These are phyloP conservation scores for Eilema caniola DNA, from an alignment of 2,888 invertebrate species.

Conservation along the genomic window DNA sequence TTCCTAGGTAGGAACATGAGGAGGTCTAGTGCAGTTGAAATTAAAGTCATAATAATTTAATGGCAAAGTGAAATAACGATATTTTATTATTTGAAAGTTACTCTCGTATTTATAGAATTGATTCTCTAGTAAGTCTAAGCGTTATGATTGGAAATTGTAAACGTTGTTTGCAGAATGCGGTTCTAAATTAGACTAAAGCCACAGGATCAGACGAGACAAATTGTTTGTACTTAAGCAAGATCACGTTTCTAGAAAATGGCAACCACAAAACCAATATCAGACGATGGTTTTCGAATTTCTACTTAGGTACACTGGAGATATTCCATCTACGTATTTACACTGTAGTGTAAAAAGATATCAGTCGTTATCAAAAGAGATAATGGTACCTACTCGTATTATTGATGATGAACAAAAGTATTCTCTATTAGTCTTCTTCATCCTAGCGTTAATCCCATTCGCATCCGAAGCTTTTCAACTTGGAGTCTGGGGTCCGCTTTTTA, in stretches of 20 bases:
- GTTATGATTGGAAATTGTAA: slow-evolving; percentile 18
- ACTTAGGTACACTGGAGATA: not conserved
- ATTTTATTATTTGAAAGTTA: not conserved
- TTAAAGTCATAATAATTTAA: too few relatives aligned
- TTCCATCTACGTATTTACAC: not conserved
- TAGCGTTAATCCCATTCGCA: too few relatives aligned
- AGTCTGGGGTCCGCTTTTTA: too few relatives aligned
- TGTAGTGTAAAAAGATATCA: not conserved
- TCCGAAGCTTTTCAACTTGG: too few relatives aligned
- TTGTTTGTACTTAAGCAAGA: slow-evolving; percentile 17
- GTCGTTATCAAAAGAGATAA: too few relatives aligned
- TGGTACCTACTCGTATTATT: not conserved
- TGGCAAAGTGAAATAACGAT: too few relatives aligned
- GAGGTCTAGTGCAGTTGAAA: too few relatives aligned
- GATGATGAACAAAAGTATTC: not conserved
- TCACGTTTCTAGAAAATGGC: slow-evolving; percentile 19
- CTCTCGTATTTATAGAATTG: not conserved
- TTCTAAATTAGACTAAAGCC: slow-evolving; percentile 18
- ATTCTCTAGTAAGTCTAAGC: not conserved
- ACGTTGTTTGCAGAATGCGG: slow-evolving; percentile 16
- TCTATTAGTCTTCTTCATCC: too few relatives aligned
- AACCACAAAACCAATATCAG: slow-evolving; percentile 20
- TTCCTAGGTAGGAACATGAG: too few relatives aligned
- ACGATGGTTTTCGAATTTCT: slow-evolving; percentile 3
- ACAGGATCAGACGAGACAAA: slow-evolving; percentile 18